Conservation (phyloP, 2,797 vertebrate genomes). For the Gymnocypris eckloni region DNA sequence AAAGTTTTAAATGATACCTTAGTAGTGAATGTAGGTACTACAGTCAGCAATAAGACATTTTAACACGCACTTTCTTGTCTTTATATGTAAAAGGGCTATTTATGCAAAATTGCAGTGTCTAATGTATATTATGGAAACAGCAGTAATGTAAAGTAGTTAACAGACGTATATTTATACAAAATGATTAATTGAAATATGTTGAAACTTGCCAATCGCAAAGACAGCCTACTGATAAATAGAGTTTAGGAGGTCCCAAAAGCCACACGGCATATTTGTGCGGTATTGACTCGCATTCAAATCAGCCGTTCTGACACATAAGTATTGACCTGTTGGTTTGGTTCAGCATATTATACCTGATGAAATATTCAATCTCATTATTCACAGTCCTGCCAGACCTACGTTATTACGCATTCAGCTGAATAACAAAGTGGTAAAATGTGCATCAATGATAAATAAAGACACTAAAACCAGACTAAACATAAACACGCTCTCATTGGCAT, state of each 20-base stretch:
- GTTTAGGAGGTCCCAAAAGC: constrained; percentile 33
- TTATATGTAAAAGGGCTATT: not conserved
- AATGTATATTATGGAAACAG: not conserved
- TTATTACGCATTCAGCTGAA: constrained; percentile 16
- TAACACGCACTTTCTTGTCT: not conserved
- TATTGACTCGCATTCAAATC: constrained; percentile 60
- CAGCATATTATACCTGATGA: constrained; percentile 63
- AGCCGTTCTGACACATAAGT: constrained; percentile 51
- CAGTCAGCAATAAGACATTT: not conserved
- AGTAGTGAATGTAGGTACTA: not conserved
- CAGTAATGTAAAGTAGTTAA: not conserved
- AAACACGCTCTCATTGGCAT: constrained; percentile 21
- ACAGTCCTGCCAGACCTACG: constrained; percentile 18
- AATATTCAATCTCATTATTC: constrained; percentile 63
- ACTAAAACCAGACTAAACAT: not conserved
- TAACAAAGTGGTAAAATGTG: not conserved
- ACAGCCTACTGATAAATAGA: constrained; percentile 28
- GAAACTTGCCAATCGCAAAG: constrained; percentile 14
- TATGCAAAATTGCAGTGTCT: not conserved
- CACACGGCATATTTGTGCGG: constrained; percentile 50
- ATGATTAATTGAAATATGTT: constrained; percentile 18
- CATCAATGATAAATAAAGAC: constrained; percentile 4
- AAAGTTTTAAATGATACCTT: not conserved
- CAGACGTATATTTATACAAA: not conserved
- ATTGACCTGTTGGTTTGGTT: constrained; percentile 59